Evolutionary conservation across 2,888 invertebrate genomes (phyloP).

Genomic region (Troglohyphantes excavatus): DNA sequence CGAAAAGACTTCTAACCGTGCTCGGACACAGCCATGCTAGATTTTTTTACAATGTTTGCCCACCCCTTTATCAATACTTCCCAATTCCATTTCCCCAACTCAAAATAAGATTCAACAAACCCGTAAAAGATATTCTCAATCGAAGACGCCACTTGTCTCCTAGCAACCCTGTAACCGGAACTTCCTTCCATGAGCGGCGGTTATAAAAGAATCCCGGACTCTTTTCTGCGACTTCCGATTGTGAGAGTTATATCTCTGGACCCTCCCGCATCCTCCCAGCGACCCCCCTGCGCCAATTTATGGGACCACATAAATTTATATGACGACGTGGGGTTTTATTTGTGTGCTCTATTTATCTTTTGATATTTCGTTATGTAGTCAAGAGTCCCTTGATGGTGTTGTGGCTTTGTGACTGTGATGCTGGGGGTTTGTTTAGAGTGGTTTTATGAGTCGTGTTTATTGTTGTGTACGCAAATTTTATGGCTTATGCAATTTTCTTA

Average conservation of each 20-base stretch:
- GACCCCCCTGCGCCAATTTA: constrained; percentile 45
- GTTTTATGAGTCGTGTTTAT: not conserved
- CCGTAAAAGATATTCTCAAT: no score
- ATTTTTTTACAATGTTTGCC: no score
- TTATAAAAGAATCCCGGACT: constrained; percentile 31
- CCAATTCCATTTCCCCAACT: no score
- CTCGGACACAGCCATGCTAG: no score
- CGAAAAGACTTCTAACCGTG: no score
- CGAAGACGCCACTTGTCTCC: constrained; percentile 4
- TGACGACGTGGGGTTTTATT: constrained; percentile 45
- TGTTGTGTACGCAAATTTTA: not conserved
- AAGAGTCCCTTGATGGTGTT: not conserved
- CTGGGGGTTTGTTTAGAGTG: not conserved
- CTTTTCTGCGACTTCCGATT: constrained; percentile 61
- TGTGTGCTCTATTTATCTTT: constrained; percentile 8
- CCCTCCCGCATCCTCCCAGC: not conserved
- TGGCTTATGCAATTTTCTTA: not conserved
- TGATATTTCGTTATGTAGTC: constrained; percentile 14
- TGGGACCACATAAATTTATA: constrained; percentile 58
- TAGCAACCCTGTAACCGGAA: constrained; percentile 47
- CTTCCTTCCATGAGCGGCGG: constrained; percentile 31
- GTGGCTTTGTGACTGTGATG: not conserved
- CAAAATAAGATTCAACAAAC: no score
- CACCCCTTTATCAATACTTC: no score
- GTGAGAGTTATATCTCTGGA: constrained; percentile 38